Evolutionary conservation across 2,888 invertebrate species (phyloP).

Genomic region (Harpagoxenus sublaevis): DNA sequence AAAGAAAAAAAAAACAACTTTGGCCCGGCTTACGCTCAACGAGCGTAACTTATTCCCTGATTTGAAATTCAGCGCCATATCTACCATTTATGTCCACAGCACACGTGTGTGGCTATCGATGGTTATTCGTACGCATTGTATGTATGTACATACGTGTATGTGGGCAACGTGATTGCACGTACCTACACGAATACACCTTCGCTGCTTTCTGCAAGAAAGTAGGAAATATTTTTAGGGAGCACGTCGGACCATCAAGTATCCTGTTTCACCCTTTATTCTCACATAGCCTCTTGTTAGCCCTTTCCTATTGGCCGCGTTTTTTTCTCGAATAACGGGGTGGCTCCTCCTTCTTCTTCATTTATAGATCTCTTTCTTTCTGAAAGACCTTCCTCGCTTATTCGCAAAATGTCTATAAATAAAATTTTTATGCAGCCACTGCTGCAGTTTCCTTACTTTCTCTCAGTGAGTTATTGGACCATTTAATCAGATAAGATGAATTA

Average conservation of each 20-base stretch:
- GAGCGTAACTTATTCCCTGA: conserved; percentile 70
- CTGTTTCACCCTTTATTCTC: conserved; percentile 37
- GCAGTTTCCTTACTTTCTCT: neutral
- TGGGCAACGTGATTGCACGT: conserved; percentile 40
- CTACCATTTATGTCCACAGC: conserved; percentile 74
- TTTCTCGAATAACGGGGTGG: conserved; percentile 19
- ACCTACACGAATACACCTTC: conserved; percentile 28
- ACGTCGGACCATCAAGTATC: conserved; percentile 31
- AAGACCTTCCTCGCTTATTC: neutral
- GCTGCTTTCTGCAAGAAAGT: conserved; percentile 36
- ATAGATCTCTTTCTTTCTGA: neutral
- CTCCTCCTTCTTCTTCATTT: neutral
- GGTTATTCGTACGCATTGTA: conserved; percentile 53
- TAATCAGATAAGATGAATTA: conserved; percentile 35
- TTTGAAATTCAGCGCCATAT: conserved; percentile 75
- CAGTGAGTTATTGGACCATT: conserved; percentile 33
- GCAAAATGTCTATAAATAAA: neutral
- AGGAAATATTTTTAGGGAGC: conserved; percentile 52
- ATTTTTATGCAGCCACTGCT: neutral
- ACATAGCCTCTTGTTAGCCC: conserved; percentile 11
- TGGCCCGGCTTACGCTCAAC: conserved; percentile 58
- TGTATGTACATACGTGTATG: conserved; percentile 26
- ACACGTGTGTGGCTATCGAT: conserved; percentile 73
- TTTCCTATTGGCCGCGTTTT: neutral
- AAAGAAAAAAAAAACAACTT: conserved; percentile 27